Evolutionary conservation across 2,113 vertebrate genomes (phyloP), one percentile per base, ranked within the genome.

Genomic region (Synchiropus splendidus): DNA sequence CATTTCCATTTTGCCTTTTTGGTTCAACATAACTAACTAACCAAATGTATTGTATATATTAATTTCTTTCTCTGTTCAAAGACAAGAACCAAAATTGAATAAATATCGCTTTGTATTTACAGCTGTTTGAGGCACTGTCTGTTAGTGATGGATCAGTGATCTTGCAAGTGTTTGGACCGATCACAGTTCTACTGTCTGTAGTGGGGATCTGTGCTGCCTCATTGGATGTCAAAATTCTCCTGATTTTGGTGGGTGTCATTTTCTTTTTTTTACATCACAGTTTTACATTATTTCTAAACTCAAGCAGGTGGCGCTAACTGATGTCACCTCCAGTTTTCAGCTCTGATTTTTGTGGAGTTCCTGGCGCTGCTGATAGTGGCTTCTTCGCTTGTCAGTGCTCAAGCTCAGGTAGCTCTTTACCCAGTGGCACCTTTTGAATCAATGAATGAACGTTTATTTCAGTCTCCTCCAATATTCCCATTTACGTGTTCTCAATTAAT

Each of bases 291-390:
- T 35, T 35, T 35, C 13, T 11, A 35, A 35, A n/a, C n/a, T n/a
- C n/a, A n/a, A n/a, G n/a, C n/a, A n/a, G n/a, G n/a, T n/a, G n/a
- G 3, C 6, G 12, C 33, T 11, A 11, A 8, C 33, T 34, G n/a
- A n/a, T n/a, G n/a, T n/a, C n/a, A n/a, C 14, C 31, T 36, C 1
- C 54, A 81, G 78, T 78, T 78, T 16, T 75, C 70, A 6, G 64
- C 41, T 12, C 46, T 77, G 47, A 56, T 62, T 2, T 73, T 75
- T 4, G 59, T 78, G 54, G 75, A 69, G 56, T 81, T 81, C 10
- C 72, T 80, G 56, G 78, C 73, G 21, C 9, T 76, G 54, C 72
- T 78, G 56, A 21, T 80, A 0, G 61, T 70, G 0, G 67, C 75
- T 6, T 61, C 78, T 0, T 72, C 78, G 6, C 65, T 80, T 60